phyloP scores from a whole-genome alignment of 1,140 invertebrate genomes.

The Paraescarpia echinospica region DNA sequence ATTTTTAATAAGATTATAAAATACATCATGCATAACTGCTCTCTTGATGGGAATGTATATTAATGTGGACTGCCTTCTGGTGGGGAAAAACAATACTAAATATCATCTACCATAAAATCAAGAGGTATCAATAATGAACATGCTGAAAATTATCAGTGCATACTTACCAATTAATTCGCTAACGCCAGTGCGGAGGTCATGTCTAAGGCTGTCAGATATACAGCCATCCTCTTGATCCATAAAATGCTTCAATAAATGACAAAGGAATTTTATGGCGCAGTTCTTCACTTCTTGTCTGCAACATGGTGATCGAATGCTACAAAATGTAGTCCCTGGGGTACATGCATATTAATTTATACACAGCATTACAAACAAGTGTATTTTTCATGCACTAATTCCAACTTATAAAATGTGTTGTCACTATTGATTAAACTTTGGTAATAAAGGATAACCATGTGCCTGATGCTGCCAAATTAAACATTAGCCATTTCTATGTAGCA shows the following conservation, averaged over 20 bases:
- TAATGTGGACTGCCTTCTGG: too few relatives aligned
- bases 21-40: too few relatives aligned
- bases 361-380: background rate
- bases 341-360: background rate
- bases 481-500: too few relatives aligned
- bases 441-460: background rate
- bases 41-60: too few relatives aligned
- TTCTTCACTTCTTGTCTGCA: background rate
- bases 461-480: too few relatives aligned
- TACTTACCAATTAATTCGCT: background rate
- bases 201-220: background rate
- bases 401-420: background rate
- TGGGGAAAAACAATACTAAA: too few relatives aligned
- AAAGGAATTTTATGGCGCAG: background rate
- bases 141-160: background rate
- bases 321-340: background rate
- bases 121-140: too few relatives aligned
- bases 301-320: background rate
- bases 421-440: background rate
- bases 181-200: background rate
- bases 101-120: too few relatives aligned
- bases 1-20: too few relatives aligned
- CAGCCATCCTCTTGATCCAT: background rate
- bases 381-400: background rate
- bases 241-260: background rate